A percentile compares a stretch with the other conserved stretches of the same genome.
These are phyloP conservation scores for Dicyrtoma fusca DNA, from an alignment of 2,888 invertebrate genomes.

Conservation along the genomic window DNA sequence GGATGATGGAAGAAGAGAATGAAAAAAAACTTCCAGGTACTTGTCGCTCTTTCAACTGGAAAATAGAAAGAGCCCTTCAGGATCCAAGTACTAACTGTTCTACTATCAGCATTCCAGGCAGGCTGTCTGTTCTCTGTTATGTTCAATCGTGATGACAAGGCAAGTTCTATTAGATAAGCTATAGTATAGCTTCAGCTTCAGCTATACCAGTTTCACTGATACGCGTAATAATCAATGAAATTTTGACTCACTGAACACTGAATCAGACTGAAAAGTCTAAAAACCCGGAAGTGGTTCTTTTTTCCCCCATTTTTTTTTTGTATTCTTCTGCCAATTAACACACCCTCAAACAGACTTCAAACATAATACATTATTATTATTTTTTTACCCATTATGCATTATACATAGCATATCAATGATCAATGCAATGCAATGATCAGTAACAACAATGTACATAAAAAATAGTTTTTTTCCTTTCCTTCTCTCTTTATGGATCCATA, in stretches of 20 bases:
- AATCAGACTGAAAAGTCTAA: too few relatives aligned
- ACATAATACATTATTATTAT: constrained; percentile 4
- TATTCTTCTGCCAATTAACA: constrained; percentile 39
- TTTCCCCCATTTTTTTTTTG: constrained; percentile 22
- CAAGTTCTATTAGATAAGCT: too few relatives aligned
- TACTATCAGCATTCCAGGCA: background rate
- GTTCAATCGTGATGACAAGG: constrained; percentile 17
- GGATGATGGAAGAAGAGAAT: background rate
- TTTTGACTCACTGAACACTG: too few relatives aligned
- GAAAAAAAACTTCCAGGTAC: constrained; percentile 2
- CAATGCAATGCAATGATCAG: too few relatives aligned
- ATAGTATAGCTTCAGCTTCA: too few relatives aligned
- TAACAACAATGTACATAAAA: too few relatives aligned
- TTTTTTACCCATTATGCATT: constrained; percentile 33
- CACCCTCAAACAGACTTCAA: constrained; percentile 6
- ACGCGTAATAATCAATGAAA: constrained; percentile 28
- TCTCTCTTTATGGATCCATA: too few relatives aligned
- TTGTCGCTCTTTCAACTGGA: background rate
- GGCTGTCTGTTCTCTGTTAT: background rate
- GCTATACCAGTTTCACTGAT: constrained; percentile 1
- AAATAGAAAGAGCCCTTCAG: constrained; percentile 8
- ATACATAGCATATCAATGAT: background rate
- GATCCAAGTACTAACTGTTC: constrained; percentile 5
- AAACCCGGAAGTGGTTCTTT: too few relatives aligned
- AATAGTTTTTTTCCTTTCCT: too few relatives aligned